A percentile compares a stretch with the other conserved stretches of the same genome.
Conservation (phyloP, 2,888 invertebrate genomes). For the Gerris lacustris region DNA sequence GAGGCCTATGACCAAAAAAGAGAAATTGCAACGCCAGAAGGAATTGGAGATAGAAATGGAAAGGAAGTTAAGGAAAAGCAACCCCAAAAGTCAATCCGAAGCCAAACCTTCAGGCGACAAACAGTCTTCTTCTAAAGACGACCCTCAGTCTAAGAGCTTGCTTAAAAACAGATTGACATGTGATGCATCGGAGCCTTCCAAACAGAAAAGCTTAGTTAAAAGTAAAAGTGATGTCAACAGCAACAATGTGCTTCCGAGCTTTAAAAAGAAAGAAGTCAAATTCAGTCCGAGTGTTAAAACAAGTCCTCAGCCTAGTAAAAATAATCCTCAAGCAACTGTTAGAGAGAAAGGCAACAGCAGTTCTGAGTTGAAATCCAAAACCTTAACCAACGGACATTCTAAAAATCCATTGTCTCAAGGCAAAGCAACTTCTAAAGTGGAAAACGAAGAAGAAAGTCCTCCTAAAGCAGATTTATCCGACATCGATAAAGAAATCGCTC, state of each 20-base stretch:
- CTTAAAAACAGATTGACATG: not conserved
- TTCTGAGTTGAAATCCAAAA: not conserved
- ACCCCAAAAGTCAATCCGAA: not conserved
- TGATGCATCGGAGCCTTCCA: not conserved
- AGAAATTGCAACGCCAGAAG: constrained; percentile 59
- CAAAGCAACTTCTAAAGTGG: not conserved
- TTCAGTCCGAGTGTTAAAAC: not conserved
- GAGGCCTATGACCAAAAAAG: constrained; percentile 65
- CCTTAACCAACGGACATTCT: not conserved
- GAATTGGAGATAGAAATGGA: constrained; percentile 57
- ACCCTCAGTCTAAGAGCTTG: not conserved
- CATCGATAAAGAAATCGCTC: constrained; percentile 22
- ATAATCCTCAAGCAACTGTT: not conserved
- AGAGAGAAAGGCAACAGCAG: not conserved
- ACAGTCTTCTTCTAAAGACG: not conserved
- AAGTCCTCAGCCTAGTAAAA: not conserved
- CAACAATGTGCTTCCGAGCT: not conserved
- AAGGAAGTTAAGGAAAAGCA: constrained; percentile 15
- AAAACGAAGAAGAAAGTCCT: not conserved
- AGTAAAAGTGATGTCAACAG: not conserved
- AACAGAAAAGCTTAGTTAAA: not conserved
- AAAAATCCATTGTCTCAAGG: not conserved
- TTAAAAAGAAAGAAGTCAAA: constrained; percentile 11
- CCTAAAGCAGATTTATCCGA: constrained; percentile 11
- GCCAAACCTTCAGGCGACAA: not conserved